A percentile compares a stretch with the other conserved stretches of the same genome.
phyloP scores from a whole-genome alignment of 2,888 invertebrate genomes.

The Clivina fossor region DNA sequence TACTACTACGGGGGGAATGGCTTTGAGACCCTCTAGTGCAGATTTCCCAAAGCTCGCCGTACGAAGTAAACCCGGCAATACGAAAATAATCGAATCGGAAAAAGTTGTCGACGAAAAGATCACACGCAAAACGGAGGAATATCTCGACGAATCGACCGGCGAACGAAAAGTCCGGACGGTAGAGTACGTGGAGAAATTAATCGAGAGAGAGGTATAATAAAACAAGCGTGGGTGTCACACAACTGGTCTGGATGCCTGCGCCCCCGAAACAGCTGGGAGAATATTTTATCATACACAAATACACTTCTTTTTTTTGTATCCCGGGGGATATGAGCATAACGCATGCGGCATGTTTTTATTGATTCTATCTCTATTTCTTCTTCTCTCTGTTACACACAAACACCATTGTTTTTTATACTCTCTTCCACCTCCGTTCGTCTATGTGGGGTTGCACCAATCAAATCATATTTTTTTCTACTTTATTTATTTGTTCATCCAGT shows the following conservation, averaged over 20 bases:
- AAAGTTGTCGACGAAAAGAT: conserved; percentile 87
- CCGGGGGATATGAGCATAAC: background rate
- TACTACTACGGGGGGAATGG: conserved; percentile 14
- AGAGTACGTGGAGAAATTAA: conserved; percentile 93
- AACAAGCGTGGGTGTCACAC: too few relatives aligned
- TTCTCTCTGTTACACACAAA: background rate
- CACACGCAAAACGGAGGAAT: conserved; percentile 84
- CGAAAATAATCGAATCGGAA: conserved; percentile 85
- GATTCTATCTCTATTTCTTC: background rate
- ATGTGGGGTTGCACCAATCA: conserved; percentile 7
- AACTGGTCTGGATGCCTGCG: background rate
- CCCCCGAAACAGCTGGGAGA: background rate
- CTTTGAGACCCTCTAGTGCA: conserved; percentile 63
- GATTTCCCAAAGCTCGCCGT: conserved; percentile 84
- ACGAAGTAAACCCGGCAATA: conserved; percentile 81
- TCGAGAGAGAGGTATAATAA: conserved; percentile 85
- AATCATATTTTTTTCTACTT: conserved; percentile 1
- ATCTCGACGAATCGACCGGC: conserved; percentile 81
- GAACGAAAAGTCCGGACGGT: conserved; percentile 85
- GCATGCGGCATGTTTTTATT: conserved; percentile 11
- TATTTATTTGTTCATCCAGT: background rate
- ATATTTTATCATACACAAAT: background rate
- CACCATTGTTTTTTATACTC: too few relatives aligned
- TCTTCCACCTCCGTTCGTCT: too few relatives aligned
- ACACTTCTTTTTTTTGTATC: background rate